Percentiles rank a stretch among this genome's conserved stretches.
These are phyloP conservation scores for Germaria angustata DNA, from an alignment of 2,888 invertebrate species.

Conservation along the genomic window DNA sequence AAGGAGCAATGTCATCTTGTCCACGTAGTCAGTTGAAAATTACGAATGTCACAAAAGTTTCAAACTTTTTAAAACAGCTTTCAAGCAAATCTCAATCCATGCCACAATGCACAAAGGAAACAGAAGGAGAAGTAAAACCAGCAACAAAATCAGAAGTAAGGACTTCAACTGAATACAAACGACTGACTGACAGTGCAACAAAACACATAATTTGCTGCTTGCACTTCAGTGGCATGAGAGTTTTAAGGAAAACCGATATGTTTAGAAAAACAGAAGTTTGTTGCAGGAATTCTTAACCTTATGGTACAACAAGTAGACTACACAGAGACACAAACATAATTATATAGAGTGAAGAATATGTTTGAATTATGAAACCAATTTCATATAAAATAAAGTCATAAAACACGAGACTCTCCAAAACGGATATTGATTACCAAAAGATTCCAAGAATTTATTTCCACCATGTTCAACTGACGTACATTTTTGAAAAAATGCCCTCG, in stretches of 20 bases:
- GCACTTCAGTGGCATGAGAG: neutral
- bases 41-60: constrained; percentile 60
- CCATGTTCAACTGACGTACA: neutral
- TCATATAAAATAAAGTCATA: constrained; percentile 9
- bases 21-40: constrained; percentile 61
- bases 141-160: neutral
- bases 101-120: neutral
- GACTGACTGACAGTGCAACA: constrained; percentile 10
- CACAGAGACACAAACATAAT: neutral
- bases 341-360: neutral
- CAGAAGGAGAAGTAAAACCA: neutral
- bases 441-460: neutral
- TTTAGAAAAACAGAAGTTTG: constrained; percentile 32
- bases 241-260: constrained; percentile 37
- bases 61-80: constrained; percentile 51
- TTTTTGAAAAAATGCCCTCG: constrained; percentile 21
- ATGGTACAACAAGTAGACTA: neutral
- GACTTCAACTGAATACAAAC: constrained; percentile 17
- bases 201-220: neutral
- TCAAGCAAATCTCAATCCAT: constrained; percentile 32
- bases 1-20: constrained; percentile 25
- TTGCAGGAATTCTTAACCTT: constrained; percentile 20
- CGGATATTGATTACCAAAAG: constrained; percentile 36
- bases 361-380: constrained; percentile 1
- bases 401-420: neutral